Evolutionary conservation across 2,797 vertebrate genomes (phyloP), one percentile per base, ranked within the genome.

Genomic region (Syngnathus acus): DNA sequence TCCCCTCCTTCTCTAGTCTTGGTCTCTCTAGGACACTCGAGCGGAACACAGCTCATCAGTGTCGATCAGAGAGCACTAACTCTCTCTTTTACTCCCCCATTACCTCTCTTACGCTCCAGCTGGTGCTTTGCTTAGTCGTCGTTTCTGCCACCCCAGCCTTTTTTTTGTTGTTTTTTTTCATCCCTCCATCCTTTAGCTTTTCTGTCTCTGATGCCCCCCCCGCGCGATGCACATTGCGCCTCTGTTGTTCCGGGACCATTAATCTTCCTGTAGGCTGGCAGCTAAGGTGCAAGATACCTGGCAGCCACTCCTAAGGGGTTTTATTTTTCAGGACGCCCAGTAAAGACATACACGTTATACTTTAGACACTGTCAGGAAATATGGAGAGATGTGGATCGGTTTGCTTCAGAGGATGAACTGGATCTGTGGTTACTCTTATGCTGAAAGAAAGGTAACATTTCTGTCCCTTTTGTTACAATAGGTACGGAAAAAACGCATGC

Each of bases 231-330:
- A 58, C 8, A 47, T 69, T 57, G 68, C 58, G 13, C 67, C 2
- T 10, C 72, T 70, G 79, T 69, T 84, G 75, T 75, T 81, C 71
- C 67, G 72, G 55, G 68, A 69, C 74, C 68, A 72, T 72, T 76
- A 55, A 86, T 83, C 58, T 65, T 75, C 65, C 68, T 69, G 64
- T 70, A 65, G 64, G 65, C 32, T 68, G 62, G 65, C 74, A 72
- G 54, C 48, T 42, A 38, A 79, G 60, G 63, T 72, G 64, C 9
- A 62, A 63, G 11, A 62, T 58, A 57, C 58, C 51, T 74, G 73
- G 51, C 69, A 68, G 40, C 50, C 42, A 45, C 63, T 63, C 68
- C 8, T 48, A 65, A 37, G 16, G 45, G 43, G 67, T 65, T 62
- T 57, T 48, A 8, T 54, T 65, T 65, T 62, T 32, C 43, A 43